Evolutionary conservation across 2,888 invertebrate genomes (phyloP), one percentile per base, ranked within the genome.

Genomic region (Hololepta plana): DNA sequence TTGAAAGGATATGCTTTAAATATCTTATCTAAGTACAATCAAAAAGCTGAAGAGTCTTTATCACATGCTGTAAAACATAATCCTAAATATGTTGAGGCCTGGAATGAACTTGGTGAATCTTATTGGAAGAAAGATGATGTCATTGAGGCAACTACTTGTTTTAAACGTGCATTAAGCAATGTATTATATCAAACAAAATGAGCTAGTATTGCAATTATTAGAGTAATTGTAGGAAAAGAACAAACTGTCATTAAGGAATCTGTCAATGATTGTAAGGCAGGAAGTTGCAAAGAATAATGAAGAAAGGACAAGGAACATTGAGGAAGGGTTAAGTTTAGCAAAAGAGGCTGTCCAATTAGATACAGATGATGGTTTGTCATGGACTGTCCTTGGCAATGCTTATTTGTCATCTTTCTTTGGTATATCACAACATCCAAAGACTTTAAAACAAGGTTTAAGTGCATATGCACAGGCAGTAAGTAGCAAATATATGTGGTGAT

Each of bases 101-200:
- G 87, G 87, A 85, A 85, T 45, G 77, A 85, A 47, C 59, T 90
- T 1, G 88, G 88, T 1, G 84, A 85, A 50, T 79, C 77, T 44
- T 82, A 80, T 47, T 85, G 82, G 75, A 87, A 87, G 53, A 79
- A 77, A 44, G 68, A 74, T 44, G 79, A 87, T 44, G 57, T 81
- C 4, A 62, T 67, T 35, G 76, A 77, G 41, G 82, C 88, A 0
- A 74, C 72, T 43, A 77, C 74, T 40, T 85, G 85, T 50, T 87
- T 87, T 51, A 66, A 72, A 41, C 75, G 77, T 24, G 84, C 77
- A 30, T 52, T 77, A 31, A 66, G 67, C 44, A 68, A 74, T 53
- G 77, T 76, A 52, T 51, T 57, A 53, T 26, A 30, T 21, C 17
- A 17, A 17, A 7, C n/a, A 17, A 26, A 6, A 12, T 13, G 13